Evolutionary conservation across 2,888 invertebrate genomes (phyloP).

Genomic region (Drosophila monieri): DNA sequence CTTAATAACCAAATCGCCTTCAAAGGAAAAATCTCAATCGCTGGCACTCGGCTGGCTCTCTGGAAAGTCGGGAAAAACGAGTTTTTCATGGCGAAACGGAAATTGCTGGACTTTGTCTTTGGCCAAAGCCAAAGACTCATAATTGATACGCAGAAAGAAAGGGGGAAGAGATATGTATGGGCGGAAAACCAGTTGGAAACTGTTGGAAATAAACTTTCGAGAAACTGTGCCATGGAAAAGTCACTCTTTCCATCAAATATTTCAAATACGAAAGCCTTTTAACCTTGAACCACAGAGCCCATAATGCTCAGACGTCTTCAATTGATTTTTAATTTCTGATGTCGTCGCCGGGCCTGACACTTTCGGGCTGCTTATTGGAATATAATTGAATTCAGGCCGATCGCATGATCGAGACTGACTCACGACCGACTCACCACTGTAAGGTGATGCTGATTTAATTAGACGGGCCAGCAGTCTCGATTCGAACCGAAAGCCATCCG

Average conservation of each 20-base stretch:
- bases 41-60: not conserved
- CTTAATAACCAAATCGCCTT: constrained; percentile 52
- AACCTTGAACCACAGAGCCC: not conserved
- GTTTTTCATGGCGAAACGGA: constrained; percentile 58
- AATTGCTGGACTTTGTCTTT: constrained; percentile 51
- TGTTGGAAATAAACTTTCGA: constrained; percentile 27
- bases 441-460: constrained; percentile 67
- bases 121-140: constrained; percentile 30
- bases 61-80: constrained; percentile 48
- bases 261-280: not conserved
- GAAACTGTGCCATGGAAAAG: constrained; percentile 35
- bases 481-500: constrained; percentile 49
- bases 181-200: constrained; percentile 30
- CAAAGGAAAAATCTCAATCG: constrained; percentile 11
- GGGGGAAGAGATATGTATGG: constrained; percentile 14
- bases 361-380: constrained; percentile 54
- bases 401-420: constrained; percentile 9
- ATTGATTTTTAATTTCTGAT: constrained; percentile 52
- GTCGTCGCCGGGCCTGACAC: constrained; percentile 55
- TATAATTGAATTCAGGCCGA: constrained; percentile 65
- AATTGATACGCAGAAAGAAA: constrained; percentile 41
- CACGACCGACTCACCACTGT: not conserved
- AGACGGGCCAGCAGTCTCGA: constrained; percentile 55
- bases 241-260: not conserved
- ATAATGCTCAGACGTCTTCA: constrained; percentile 16